Percentiles rank a stretch among this genome's conserved stretches.
Evolutionary conservation across 1,140 invertebrate genomes (phyloP).

Genomic region (Drosophila melanogaster): Release_6_plus_ISO1_MT NC_004354.4:1764001-1764500

Average conservation of each 20-base stretch:
- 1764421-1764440: not conserved
- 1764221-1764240: not conserved
- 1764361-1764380: conserved; percentile 40
- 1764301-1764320: conserved; percentile 10
- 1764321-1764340: conserved; percentile 14
- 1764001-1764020: conserved; percentile 79
- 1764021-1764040: conserved; percentile 32
- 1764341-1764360: conserved; percentile 37
- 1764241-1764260: not conserved
- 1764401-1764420: conserved; percentile 7
- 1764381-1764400: not conserved
- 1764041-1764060: conserved; percentile 28
- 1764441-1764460: conserved; percentile 8
- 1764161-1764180: conserved; percentile 10
- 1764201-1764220: not conserved
- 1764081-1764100: conserved; percentile 3
- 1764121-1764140: conserved; percentile 7
- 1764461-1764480: not conserved
- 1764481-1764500: too few relatives aligned
- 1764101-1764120: conserved; percentile 5
- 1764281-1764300: not conserved
- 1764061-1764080: conserved; percentile 40
- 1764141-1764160: conserved; percentile 20
- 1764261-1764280: not conserved
- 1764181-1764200: conserved; percentile 41